phyloP scores from a whole-genome alignment of 2,888 invertebrate species.

The Nowickia ferox region DNA sequence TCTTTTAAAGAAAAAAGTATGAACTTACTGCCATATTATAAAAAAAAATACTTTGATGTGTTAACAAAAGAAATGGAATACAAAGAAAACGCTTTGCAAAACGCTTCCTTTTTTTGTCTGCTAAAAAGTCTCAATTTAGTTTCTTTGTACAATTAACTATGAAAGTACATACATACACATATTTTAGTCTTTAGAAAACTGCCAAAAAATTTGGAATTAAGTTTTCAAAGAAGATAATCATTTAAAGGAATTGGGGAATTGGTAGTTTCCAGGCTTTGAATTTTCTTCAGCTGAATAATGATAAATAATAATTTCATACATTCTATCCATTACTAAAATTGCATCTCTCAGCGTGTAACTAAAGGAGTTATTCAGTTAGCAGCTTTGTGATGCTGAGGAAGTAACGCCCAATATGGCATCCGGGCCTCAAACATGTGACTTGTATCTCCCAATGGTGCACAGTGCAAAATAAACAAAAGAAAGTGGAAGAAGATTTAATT shows the following conservation, averaged over 20 bases:
- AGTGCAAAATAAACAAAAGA: no score
- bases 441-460: no score
- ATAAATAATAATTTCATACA: no score
- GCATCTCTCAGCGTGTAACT: no score
- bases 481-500: no score
- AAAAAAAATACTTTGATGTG: conserved; percentile 22
- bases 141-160: background rate
- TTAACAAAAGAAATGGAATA: conserved; percentile 1
- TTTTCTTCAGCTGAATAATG: no score
- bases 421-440: no score
- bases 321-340: no score
- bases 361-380: no score
- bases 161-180: background rate
- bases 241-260: background rate
- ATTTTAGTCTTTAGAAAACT: background rate
- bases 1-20: background rate
- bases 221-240: background rate
- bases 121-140: background rate
- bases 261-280: background rate
- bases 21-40: conserved; percentile 8
- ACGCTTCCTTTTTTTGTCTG: no score
- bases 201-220: background rate
- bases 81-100: background rate
- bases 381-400: no score
- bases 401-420: no score